These are phyloP conservation scores for Pterostichus niger DNA, from an alignment of 2,888 invertebrate species.

Conservation along the genomic window DNA sequence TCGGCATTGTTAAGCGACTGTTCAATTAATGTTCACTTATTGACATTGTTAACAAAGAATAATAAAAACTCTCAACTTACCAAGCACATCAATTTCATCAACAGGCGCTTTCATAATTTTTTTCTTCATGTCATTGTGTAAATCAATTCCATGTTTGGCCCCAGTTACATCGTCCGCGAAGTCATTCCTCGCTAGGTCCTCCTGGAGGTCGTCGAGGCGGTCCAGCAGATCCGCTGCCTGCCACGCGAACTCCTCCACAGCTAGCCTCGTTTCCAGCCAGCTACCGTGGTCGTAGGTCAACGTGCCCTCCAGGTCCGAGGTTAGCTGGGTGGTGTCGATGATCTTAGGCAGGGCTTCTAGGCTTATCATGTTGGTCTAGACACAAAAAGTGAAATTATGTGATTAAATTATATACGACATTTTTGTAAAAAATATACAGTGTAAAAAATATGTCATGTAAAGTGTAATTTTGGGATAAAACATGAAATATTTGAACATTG, in stretches of 20 bases:
- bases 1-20: too few relatives aligned
- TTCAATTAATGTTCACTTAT: too few relatives aligned
- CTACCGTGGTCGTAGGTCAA: conserved; percentile 97
- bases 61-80: conserved; percentile 77
- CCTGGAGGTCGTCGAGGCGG: conserved; percentile 94
- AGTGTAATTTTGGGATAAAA: too few relatives aligned
- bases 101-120: conserved; percentile 96
- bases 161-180: conserved; percentile 96
- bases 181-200: conserved; percentile 94
- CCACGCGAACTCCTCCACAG: conserved; percentile 97
- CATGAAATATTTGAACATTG: too few relatives aligned
- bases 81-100: conserved; percentile 94
- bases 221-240: conserved; percentile 96
- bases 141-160: conserved; percentile 94
- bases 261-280: conserved; percentile 97
- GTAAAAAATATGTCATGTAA: too few relatives aligned
- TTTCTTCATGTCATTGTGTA: conserved; percentile 96
- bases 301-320: conserved; percentile 95
- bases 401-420: too few relatives aligned
- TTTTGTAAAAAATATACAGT: too few relatives aligned
- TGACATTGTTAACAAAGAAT: too few relatives aligned
- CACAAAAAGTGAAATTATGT: too few relatives aligned
- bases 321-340: conserved; percentile 95
- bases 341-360: conserved; percentile 96
- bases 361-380: conserved; percentile 97